A percentile compares a stretch with the other conserved stretches of the same genome.
phyloP scores from a whole-genome alignment of 1,140 invertebrate species.

The Cepaea nemoralis region DNA sequence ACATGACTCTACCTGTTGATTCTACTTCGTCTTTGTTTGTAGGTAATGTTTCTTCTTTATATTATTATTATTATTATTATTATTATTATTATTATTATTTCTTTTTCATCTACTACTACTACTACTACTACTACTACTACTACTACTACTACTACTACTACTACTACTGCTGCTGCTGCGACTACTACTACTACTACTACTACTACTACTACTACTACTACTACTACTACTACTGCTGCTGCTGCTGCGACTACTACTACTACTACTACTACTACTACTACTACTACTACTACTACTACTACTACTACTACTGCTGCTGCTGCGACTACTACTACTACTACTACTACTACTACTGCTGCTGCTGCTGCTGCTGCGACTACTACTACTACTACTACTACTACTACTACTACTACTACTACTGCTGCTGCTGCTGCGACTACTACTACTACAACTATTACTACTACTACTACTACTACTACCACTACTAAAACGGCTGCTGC shows the following conservation, averaged over 20 bases:
- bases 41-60: too few relatives aligned
- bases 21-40: too few relatives aligned
- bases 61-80: too few relatives aligned
- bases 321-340: not conserved
- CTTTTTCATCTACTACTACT: constrained; percentile 20
- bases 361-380: not conserved
- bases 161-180: constrained; percentile 8
- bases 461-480: not conserved
- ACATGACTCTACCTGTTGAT: too few relatives aligned
- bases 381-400: not conserved
- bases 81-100: too few relatives aligned
- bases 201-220: not conserved
- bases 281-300: not conserved
- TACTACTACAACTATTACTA: not conserved
- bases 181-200: constrained; percentile 8
- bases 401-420: not conserved
- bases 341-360: not conserved
- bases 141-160: constrained; percentile 24
- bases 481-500: not conserved
- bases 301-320: not conserved
- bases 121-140: constrained; percentile 26
- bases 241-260: not conserved
- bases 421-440: not conserved
- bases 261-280: not conserved
- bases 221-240: not conserved